Base-by-base conservation (phyloP, 2,113 vertebrate species). In the Aphelocoma coerulescens region DNA sequence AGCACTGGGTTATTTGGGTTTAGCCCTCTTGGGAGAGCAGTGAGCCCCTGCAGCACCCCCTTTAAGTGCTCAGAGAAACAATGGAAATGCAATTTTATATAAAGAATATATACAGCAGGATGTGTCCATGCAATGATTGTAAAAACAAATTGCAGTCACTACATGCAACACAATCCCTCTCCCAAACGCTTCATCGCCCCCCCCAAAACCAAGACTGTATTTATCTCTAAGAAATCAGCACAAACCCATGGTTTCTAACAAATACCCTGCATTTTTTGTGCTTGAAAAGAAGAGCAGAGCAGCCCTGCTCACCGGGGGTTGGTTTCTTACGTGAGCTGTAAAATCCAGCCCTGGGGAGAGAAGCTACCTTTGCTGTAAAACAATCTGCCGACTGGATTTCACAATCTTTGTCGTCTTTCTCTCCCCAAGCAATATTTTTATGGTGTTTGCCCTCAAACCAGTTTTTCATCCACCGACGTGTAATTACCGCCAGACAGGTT, bases 351-450 rank as follows among this genome's bases (percentile, higher is more conserved):
- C 93, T 21, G 8, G 68, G 95, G 89, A 63, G 5, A 88, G 74
- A 69, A 87, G 81, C 80, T 93, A 82, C 91, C 91, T 91, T 54
- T 5, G 52, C 88, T 84, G 82, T 80, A 91, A 95, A 95, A 93
- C 83, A 92, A 88, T 80, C 88, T 58, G 11, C 6, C 0, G 48
- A 9, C 75, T 48, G 75, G 39, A 49, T 96, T 95, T 95, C 95
- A 92, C 84, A 96, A 88, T 65, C 79, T 27, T 16, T 44, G 49
- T 82, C 27, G 0, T 82, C 87, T 59, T 58, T 88, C 55, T 87
- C 78, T 92, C 84, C 87, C 77, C 78, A 82, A 96, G 93, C 81
- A 59, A 24, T 48, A 67, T 91, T 94, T 89, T 93, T 84, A 85
- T 44, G 4, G 69, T 33, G 11, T 94, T 95, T 94, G 85, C 93